Evolutionary conservation across 2,888 invertebrate genomes (phyloP), one percentile per base, ranked within the genome.

Genomic region (Tipula unca): DNA sequence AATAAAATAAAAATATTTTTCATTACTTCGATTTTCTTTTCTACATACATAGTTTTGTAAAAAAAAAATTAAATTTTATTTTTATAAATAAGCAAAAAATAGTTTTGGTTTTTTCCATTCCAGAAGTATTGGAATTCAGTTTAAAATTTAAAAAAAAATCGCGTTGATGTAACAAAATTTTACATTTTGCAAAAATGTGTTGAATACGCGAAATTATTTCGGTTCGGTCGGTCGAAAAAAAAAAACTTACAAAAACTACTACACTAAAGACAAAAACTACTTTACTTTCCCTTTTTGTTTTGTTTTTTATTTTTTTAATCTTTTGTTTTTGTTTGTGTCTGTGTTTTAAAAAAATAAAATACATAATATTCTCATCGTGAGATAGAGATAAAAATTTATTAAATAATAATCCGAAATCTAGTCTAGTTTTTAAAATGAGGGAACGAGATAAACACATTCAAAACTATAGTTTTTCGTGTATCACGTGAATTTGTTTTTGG

Each of bases 231-330:
- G 25, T 48, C 69, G 10, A 69, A 20, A 69, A 6, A 69, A 48
- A 69, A 69, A 25, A 69, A 48, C n/a, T 48, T 48, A 17, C 4
- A 48, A 25, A 48, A 48, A 48, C 48, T 48, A 69, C 69, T 25
- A 69, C 14, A 69, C 69, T 25, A 54, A 54, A 69, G 48, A 48
- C 48, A 48, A 69, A 48, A 69, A 69, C 69, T 69, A 69, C 69
- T 69, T 69, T 69, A 69, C 69, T 69, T 69, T 69, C 69, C 69
- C 69, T 69, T 69, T 54, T 69, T 69, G 69, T 69, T 69, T 69
- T 69, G 69, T 25, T 69, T 69, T 69, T 69, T 25, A 17, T 4
- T 32, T 20, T 48, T 48, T 69, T 10, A 69, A 69, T 69, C 69
- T 69, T 13, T 25, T 69, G 48, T 54, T 54, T 54, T 54, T 17